phyloP scores from a whole-genome alignment of 2,797 vertebrate genomes.

The Hozukius guyotensis region DNA sequence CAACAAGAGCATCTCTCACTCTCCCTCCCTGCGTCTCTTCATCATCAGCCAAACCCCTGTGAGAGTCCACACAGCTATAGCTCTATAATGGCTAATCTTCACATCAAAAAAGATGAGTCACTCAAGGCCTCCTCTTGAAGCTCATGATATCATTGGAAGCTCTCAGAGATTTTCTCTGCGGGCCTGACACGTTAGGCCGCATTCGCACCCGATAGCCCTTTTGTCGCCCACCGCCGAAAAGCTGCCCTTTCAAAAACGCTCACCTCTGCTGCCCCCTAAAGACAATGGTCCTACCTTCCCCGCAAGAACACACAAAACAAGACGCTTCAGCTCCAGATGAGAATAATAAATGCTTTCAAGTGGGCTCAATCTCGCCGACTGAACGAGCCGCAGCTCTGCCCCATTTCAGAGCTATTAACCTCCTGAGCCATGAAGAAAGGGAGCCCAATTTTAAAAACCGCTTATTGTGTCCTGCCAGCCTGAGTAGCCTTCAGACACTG shows the following conservation, averaged over 20 bases:
- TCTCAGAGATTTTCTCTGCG: conserved; percentile 73
- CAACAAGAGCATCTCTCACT: conserved; percentile 57
- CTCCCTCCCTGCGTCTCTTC: conserved; percentile 49
- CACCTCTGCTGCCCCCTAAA: conserved; percentile 85
- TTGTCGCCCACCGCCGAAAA: conserved; percentile 74
- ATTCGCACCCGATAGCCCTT: conserved; percentile 42
- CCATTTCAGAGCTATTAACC: conserved; percentile 83
- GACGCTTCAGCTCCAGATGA: conserved; percentile 71
- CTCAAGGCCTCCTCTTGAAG: conserved; percentile 65
- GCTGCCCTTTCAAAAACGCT: conserved; percentile 71
- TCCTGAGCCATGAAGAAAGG: conserved; percentile 76
- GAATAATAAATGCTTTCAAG: conserved; percentile 82
- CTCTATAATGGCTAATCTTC: conserved; percentile 66
- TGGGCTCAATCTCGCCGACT: conserved; percentile 75
- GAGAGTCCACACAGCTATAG: conserved; percentile 48
- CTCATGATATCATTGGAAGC: conserved; percentile 75
- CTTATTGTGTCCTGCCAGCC: conserved; percentile 78
- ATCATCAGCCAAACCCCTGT: conserved; percentile 53
- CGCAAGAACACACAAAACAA: conserved; percentile 74
- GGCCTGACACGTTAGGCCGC: conserved; percentile 27
- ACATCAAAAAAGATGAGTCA: conserved; percentile 74
- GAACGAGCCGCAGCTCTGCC: conserved; percentile 67
- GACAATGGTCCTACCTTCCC: conserved; percentile 79
- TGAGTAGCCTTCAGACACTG: conserved; percentile 76
- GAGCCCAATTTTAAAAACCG: conserved; percentile 78